Base-by-base conservation (phyloP, 2,113 vertebrate genomes). In the Candoia aspera region DNA sequence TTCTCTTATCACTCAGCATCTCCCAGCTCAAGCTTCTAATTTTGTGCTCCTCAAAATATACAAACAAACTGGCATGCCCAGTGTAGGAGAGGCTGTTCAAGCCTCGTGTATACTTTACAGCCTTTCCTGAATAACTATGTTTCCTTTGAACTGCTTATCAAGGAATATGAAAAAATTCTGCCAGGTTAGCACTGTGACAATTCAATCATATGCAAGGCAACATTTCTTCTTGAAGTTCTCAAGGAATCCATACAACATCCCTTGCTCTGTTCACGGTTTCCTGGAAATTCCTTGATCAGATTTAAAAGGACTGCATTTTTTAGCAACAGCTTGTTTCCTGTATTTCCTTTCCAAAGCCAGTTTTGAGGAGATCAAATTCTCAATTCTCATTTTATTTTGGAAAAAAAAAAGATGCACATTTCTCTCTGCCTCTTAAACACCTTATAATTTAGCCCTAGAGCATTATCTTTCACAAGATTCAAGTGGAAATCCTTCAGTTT, bases 311-410 rank as follows among this genome's bases (percentile, higher is more conserved):
- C 60, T 19, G 29, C 26, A 19, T 23, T n/a, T 21, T 10, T 53
- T 8, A 21, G 21, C 53, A 58, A 55, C 24, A 6, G 23, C 55
- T 93, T 17, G 6, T 33, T 90, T 73, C 68, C 6, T 90, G 0
- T 85, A 6, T 90, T 17, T 92, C 90, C 91, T 88, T 37, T 94
- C 60, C 64, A 90, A 89, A 86, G 90, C 6, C 2, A 91, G 91
- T 42, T 88, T 88, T 86, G 90, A 87, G 83, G 53, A 54, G 46
- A 91, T 11, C 73, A 84, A 84, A 88, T 87, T 92, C 15, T 60
- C 42, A 15, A 33, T 57, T 0, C 83, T 62, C 83, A 95, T 8
- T 93, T 37, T 37, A 79, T 79, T 64, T 59, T 59, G 4, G 19
- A 6, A 83, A 73, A 12, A 88, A 59, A 4, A 83, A 6, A 93